Base-by-base conservation (phyloP, 2,797 vertebrate genomes). In the Amblyraja radiata region DNA sequence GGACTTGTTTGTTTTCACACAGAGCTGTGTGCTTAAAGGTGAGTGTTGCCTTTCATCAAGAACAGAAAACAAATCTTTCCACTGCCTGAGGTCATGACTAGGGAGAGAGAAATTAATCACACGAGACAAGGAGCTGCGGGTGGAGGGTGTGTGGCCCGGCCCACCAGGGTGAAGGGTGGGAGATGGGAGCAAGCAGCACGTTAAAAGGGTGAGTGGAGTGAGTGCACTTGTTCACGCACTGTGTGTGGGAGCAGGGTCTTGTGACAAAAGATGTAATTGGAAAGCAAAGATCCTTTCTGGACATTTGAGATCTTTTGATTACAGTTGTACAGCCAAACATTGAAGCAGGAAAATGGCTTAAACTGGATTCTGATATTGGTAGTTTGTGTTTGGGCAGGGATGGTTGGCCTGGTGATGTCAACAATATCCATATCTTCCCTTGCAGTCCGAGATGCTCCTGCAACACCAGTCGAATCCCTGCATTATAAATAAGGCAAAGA, bases 391-490 rank as follows among this genome's bases (percentile, higher is more conserved):
- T 28, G 2, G 25, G 9, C 11, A 6, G 3, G 7, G 84, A 1
- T 65, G 63, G 61, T 68, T 61, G 13, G 3, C 14, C 61, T 32
- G 1, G 61, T 88, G 9, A 65, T 65, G 21, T 36, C 61, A 65
- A 16, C 61, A 65, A 32, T 88, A n/a, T 88, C 11, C 16, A 65
- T 93, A 46, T 84, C 81, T 39, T 92, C 14, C 86, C 32, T 80
- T 77, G 0, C 95, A 99, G 98, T 99, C 97, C 0, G 98, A 99
- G 96, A 99, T 98, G 97, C 95, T 99, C 84, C 97, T 99, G 54
- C 98, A 99, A 96, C 98, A 99, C 94, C 98, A 99, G 95, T 98
- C 98, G 8, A 99, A 99, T 94, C 98, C 98, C 0, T 98, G 98
- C 93, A 95, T 97, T 93, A 96, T 97, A 94, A 98, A 98, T 95